Conservation (phyloP, 1,140 invertebrate genomes). For the Anastatus disparis region DNA sequence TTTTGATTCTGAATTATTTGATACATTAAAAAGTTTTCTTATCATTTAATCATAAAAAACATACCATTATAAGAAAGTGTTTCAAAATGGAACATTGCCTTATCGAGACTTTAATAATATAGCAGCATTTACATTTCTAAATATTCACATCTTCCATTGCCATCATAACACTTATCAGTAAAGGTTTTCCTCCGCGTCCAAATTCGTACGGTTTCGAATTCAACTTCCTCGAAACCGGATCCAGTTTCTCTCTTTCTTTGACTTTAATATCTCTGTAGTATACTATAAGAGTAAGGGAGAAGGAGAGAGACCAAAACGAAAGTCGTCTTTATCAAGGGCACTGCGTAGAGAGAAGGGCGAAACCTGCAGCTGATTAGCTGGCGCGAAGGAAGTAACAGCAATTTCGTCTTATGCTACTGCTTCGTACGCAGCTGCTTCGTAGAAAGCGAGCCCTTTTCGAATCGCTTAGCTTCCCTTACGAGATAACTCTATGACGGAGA, state of each 20-base stretch:
- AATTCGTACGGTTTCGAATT: not conserved
- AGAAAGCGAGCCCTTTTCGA: conserved; percentile 33
- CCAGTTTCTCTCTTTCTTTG: not conserved
- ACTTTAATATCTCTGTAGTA: not conserved
- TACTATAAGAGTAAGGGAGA: not conserved
- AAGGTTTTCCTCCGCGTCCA: not conserved
- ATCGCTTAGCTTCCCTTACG: conserved; percentile 12
- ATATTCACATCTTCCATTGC: not conserved
- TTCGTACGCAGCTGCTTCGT: conserved; percentile 41
- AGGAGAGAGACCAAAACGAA: not conserved
- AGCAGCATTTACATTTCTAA: too few species aligned
- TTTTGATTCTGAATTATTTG: too few species aligned
- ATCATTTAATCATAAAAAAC: too few species aligned
- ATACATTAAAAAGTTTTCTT: too few species aligned
- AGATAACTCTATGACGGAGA: conserved; percentile 50
- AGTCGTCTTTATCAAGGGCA: conserved; percentile 45
- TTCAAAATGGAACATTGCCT: too few species aligned
- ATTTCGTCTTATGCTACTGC: conserved; percentile 44
- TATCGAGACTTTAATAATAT: too few species aligned
- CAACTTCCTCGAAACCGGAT: not conserved
- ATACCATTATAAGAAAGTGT: too few species aligned
- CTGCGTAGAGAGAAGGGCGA: too few species aligned
- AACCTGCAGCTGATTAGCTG: conserved; percentile 49
- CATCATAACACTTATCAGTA: conserved; percentile 11
- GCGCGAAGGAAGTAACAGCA: conserved; percentile 48